Conservation (phyloP, 2,113 vertebrate genomes). For the Erythrocercus mccallii region DNA sequence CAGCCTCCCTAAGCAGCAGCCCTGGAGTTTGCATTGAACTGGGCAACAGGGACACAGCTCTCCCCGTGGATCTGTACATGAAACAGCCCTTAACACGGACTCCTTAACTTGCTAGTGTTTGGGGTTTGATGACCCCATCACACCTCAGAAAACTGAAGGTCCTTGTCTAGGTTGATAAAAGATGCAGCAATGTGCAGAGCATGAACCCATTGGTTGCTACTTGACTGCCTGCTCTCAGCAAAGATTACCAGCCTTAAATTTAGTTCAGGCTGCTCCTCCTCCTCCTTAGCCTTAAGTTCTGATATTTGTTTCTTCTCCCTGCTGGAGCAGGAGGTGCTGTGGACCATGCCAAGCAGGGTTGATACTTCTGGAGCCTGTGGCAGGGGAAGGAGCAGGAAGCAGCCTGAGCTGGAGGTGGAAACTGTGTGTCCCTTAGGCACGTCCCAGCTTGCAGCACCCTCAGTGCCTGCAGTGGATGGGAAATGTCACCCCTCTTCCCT, state of each 20-base stretch:
- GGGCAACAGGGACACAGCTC: not conserved
- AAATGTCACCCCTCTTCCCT: not conserved
- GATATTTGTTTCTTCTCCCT: not conserved
- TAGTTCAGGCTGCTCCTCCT: not conserved
- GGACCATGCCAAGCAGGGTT: accelerated
- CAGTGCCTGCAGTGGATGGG: not conserved
- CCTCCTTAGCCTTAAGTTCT: not conserved
- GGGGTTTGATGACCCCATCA: not conserved
- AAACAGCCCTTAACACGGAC: not conserved
- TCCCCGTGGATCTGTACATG: not conserved
- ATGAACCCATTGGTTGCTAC: accelerated
- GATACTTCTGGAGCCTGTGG: not conserved
- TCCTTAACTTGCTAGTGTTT: not conserved
- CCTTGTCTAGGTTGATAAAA: not conserved
- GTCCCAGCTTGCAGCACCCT: not conserved
- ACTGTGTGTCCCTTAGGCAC: accelerated
- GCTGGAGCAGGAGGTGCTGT: not conserved
- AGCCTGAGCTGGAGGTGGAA: not conserved
- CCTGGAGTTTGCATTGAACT: not conserved
- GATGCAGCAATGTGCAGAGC: not conserved
- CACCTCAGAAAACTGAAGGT: not conserved
- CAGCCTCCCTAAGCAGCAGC: not conserved
- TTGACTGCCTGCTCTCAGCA: not conserved
- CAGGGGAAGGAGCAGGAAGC: not conserved
- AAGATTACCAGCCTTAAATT: not conserved